phyloP scores from a whole-genome alignment of 2,888 invertebrate species.

The Phlogophora meticulosa region DNA sequence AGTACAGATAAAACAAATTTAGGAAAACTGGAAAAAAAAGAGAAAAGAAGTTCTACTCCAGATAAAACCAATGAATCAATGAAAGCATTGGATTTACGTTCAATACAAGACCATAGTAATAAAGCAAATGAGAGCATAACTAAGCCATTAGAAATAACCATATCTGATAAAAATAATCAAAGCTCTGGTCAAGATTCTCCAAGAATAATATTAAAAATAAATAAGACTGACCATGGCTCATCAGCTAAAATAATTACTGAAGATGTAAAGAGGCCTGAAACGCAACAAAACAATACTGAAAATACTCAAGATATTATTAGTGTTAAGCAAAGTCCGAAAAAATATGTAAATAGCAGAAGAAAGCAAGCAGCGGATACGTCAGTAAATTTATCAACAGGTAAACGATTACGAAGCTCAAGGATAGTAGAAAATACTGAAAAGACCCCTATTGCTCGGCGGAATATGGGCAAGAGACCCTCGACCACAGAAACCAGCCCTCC shows the following conservation, averaged over 20 bases:
- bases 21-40: slow-evolving; percentile 65
- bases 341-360: slow-evolving; percentile 80
- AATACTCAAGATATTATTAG: slow-evolving; percentile 77
- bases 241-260: slow-evolving; percentile 89
- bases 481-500: slow-evolving; percentile 75
- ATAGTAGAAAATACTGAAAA: slow-evolving; percentile 83
- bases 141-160: slow-evolving; percentile 88
- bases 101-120: slow-evolving; percentile 76
- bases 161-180: slow-evolving; percentile 83
- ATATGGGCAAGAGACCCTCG: slow-evolving; percentile 79
- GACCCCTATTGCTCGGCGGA: slow-evolving; percentile 73
- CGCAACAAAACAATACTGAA: slow-evolving; percentile 73
- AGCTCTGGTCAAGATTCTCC: slow-evolving; percentile 89
- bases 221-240: slow-evolving; percentile 91
- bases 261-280: slow-evolving; percentile 78
- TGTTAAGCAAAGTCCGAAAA: slow-evolving; percentile 79
- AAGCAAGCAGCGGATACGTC: slow-evolving; percentile 74
- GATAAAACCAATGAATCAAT: slow-evolving; percentile 70
- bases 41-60: slow-evolving; percentile 61
- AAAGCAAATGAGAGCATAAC: slow-evolving; percentile 80
- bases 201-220: slow-evolving; percentile 92
- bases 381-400: slow-evolving; percentile 79
- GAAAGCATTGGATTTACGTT: slow-evolving; percentile 63
- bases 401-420: slow-evolving; percentile 86
- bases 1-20: slow-evolving; percentile 62